phyloP scores from a whole-genome alignment of 2,888 invertebrate genomes.

The Andrena haemorrhoa region DNA sequence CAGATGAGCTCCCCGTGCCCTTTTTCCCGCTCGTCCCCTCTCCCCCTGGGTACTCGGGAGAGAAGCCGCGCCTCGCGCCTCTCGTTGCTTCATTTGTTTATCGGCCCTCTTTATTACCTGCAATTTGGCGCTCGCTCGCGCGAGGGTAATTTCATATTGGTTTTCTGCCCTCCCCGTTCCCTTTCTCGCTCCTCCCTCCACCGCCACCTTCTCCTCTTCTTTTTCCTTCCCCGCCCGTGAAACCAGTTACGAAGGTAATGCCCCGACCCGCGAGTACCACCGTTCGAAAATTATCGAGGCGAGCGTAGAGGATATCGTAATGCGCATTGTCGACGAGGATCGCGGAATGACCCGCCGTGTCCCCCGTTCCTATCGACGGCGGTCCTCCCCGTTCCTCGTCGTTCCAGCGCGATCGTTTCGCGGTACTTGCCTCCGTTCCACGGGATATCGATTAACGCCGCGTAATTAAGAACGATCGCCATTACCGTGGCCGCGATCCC shows the following conservation, averaged over 20 bases:
- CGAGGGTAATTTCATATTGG: conserved; percentile 83
- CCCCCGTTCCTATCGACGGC: neutral
- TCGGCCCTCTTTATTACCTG: conserved; percentile 83
- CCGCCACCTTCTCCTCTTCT: conserved; percentile 11
- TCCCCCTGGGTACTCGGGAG: conserved; percentile 34
- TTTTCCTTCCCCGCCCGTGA: conserved; percentile 41
- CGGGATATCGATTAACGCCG: conserved; percentile 34
- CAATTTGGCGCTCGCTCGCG: conserved; percentile 82
- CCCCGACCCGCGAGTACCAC: conserved; percentile 50
- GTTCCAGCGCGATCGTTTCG: conserved; percentile 9
- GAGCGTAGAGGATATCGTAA: conserved; percentile 42
- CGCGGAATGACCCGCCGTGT: neutral
- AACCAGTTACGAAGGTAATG: conserved; percentile 66
- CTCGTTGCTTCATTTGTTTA: conserved; percentile 83
- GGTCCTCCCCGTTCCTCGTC: neutral
- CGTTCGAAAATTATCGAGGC: conserved; percentile 58
- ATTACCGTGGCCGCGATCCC: conserved; percentile 2
- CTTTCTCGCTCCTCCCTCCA: conserved; percentile 41
- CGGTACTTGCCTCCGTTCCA: neutral
- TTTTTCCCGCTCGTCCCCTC: conserved; percentile 29
- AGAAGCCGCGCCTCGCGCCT: conserved; percentile 73
- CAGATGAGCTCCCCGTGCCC: conserved; percentile 64
- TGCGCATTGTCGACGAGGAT: conserved; percentile 26
- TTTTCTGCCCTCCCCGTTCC: conserved; percentile 75
- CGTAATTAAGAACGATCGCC: conserved; percentile 35